These are phyloP conservation scores for Apamea anceps DNA, from an alignment of 2,888 invertebrate species.

Conservation along the genomic window DNA sequence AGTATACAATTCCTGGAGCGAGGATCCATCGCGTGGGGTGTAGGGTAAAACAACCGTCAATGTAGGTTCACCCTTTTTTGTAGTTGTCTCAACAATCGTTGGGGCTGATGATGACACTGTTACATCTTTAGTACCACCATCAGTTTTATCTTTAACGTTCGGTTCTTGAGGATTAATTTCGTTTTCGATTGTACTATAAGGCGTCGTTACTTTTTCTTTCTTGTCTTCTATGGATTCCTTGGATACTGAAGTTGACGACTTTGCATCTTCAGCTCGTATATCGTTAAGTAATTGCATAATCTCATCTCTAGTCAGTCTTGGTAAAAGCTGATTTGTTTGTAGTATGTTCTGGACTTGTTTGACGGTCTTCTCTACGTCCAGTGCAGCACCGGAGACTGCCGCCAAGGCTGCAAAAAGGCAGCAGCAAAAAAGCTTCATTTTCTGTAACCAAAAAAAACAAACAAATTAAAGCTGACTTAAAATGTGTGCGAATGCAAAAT, in stretches of 20 bases:
- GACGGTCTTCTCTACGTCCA: conserved; percentile 91
- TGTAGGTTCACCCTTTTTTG: conserved; percentile 80
- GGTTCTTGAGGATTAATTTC: conserved; percentile 73
- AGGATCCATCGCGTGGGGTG: conserved; percentile 89
- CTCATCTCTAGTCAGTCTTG: conserved; percentile 91
- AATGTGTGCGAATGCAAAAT: background rate
- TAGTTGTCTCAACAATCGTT: conserved; percentile 75
- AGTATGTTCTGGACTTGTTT: conserved; percentile 92
- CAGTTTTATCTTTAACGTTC: conserved; percentile 65
- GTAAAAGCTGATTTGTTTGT: conserved; percentile 90
- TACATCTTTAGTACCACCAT: conserved; percentile 59
- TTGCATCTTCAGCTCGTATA: conserved; percentile 90
- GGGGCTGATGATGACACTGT: conserved; percentile 63
- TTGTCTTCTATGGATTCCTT: conserved; percentile 72
- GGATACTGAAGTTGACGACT: conserved; percentile 72
- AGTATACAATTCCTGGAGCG: conserved; percentile 92
- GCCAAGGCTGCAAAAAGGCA: conserved; percentile 75
- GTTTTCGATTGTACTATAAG: conserved; percentile 75
- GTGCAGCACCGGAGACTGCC: conserved; percentile 73
- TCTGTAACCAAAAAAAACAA: conserved; percentile 78
- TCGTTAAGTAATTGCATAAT: conserved; percentile 92
- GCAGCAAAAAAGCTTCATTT: conserved; percentile 82
- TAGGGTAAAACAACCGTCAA: conserved; percentile 93
- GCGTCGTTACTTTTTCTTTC: conserved; percentile 68
- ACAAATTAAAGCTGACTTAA: background rate